A percentile compares a stretch with the other conserved stretches of the same genome.
phyloP scores from a whole-genome alignment of 2,888 invertebrate genomes.

The Rhagonycha lutea region DNA sequence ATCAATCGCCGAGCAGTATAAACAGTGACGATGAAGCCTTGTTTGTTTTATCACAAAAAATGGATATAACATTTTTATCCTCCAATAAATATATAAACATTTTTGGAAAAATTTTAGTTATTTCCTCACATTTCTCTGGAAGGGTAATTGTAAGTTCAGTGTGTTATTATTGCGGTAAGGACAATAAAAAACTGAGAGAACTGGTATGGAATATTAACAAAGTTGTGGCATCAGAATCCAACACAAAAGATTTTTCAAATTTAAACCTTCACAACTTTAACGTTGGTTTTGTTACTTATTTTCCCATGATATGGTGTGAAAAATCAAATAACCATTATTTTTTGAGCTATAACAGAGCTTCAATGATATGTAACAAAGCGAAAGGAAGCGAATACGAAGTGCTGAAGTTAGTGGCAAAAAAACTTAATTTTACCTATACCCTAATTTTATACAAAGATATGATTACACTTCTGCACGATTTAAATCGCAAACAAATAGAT shows the following conservation, averaged over 20 bases:
- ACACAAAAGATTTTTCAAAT: constrained; percentile 5
- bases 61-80: background rate
- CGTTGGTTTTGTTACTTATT: constrained; percentile 10
- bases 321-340: background rate
- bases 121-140: background rate
- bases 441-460: background rate
- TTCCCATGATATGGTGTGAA: constrained; percentile 12
- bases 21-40: constrained; percentile 10
- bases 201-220: background rate
- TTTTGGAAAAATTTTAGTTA: constrained; percentile 12
- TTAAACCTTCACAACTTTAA: constrained; percentile 6
- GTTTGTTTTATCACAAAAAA: background rate
- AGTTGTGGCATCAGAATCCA: background rate
- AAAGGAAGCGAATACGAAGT: constrained; percentile 7
- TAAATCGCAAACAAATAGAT: constrained; percentile 1
- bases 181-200: background rate
- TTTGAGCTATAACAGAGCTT: background rate
- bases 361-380: background rate
- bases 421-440: constrained; percentile 2
- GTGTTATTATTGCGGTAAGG: constrained; percentile 13
- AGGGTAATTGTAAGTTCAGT: background rate
- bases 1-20: background rate
- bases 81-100: background rate
- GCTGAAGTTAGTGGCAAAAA: background rate
- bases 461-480: background rate